Percentiles rank a stretch among this genome's conserved stretches.
phyloP scores from a whole-genome alignment of 2,113 vertebrate genomes.

The Gobius niger region DNA sequence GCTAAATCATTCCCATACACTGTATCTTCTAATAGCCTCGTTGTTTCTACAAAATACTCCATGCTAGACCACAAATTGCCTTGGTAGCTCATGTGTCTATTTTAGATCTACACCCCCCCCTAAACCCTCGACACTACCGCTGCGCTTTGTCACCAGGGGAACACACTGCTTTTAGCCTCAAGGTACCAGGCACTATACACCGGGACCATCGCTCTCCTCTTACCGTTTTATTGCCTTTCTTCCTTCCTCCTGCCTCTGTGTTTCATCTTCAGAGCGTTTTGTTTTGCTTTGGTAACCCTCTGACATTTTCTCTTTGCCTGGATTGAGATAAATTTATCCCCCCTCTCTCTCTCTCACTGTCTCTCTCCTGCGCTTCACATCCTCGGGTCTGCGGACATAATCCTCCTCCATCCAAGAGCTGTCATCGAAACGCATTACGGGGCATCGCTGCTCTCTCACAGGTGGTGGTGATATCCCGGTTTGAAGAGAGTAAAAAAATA shows the following conservation, averaged over 20 bases:
- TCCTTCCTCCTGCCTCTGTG: slow-evolving; percentile 31
- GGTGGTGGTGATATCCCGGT: slow-evolving; percentile 36
- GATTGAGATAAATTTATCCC: slow-evolving; percentile 54
- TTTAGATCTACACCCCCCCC: slow-evolving; percentile 40
- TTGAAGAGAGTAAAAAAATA: slow-evolving; percentile 41
- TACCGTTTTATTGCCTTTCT: slow-evolving; percentile 21
- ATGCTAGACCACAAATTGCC: background rate
- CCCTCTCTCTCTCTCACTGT: background rate
- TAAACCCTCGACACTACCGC: slow-evolving; percentile 33
- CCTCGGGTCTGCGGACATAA: slow-evolving; percentile 44
- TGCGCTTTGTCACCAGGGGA: slow-evolving; percentile 64
- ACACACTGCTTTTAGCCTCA: slow-evolving; percentile 71
- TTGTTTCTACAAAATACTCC: background rate
- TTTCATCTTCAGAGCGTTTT: slow-evolving; percentile 58
- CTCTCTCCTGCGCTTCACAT: slow-evolving; percentile 4
- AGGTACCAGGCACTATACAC: slow-evolving; percentile 49
- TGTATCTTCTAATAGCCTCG: background rate
- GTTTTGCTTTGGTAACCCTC: slow-evolving; percentile 54
- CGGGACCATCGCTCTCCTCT: slow-evolving; percentile 17
- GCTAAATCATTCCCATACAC: background rate
- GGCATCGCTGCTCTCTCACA: slow-evolving; percentile 37
- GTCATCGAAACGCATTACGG: slow-evolving; percentile 60
- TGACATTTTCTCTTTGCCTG: slow-evolving; percentile 46
- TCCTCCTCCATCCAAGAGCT: slow-evolving; percentile 47
- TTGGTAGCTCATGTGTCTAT: slow-evolving; percentile 7